phyloP scores from a whole-genome alignment of 2,888 invertebrate species.

The Platycheirus albimanus region DNA sequence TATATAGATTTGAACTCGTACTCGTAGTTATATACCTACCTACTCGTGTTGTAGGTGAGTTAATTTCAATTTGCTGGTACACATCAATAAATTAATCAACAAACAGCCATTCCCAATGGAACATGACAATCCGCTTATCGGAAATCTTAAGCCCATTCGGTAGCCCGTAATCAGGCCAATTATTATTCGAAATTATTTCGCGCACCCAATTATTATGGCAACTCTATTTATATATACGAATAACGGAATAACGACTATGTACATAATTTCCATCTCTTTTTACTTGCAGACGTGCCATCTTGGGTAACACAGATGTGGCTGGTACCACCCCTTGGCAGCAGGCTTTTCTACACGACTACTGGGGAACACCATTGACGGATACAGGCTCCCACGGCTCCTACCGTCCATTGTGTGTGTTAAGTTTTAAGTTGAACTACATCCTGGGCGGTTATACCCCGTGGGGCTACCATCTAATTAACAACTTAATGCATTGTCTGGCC shows the following conservation, averaged over 20 bases:
- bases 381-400: slow-evolving; percentile 98
- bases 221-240: slow-evolving; percentile 24
- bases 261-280: slow-evolving; percentile 75
- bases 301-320: slow-evolving; percentile 96
- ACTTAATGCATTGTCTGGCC: slow-evolving; percentile 92
- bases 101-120: slow-evolving; percentile 41
- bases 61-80: slow-evolving; percentile 46
- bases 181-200: slow-evolving; percentile 67
- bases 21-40: no score
- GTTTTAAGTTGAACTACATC: slow-evolving; percentile 92
- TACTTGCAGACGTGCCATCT: slow-evolving; percentile 94
- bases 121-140: slow-evolving; percentile 52
- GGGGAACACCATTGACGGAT: slow-evolving; percentile 97
- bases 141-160: slow-evolving; percentile 44
- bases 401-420: slow-evolving; percentile 94
- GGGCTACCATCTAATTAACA: slow-evolving; percentile 94
- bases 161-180: slow-evolving; percentile 57
- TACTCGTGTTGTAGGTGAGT: no score
- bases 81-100: slow-evolving; percentile 41
- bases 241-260: no score
- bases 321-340: slow-evolving; percentile 92
- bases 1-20: no score
- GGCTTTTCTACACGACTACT: slow-evolving; percentile 96
- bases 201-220: slow-evolving; percentile 60
- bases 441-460: slow-evolving; percentile 90